Conservation (phyloP, 1,140 invertebrate species). For the Armadillidium nasatum region DNA sequence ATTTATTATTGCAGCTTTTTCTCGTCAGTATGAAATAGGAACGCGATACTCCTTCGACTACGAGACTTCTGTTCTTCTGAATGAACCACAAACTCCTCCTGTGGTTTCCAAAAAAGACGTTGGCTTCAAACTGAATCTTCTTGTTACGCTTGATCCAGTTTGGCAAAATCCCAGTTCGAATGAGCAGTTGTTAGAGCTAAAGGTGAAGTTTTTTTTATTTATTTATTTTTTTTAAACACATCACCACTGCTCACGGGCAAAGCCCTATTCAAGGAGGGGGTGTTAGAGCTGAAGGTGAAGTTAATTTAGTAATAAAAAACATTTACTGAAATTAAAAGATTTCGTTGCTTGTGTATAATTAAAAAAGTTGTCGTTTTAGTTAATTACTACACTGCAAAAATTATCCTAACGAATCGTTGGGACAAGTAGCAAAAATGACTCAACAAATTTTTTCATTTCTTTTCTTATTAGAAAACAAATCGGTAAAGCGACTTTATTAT, state of each 20-base stretch:
- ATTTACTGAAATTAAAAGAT: too few species aligned
- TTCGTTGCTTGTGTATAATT: background rate
- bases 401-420: too few species aligned
- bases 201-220: slow-evolving; percentile 38
- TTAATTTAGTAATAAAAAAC: background rate
- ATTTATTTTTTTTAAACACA: too few species aligned
- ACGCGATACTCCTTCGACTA: slow-evolving; percentile 51
- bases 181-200: slow-evolving; percentile 48
- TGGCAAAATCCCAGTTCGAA: slow-evolving; percentile 54
- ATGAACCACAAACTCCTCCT: slow-evolving; percentile 50
- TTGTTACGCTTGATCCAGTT: slow-evolving; percentile 53
- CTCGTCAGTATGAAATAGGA: slow-evolving; percentile 49
- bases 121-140: slow-evolving; percentile 53
- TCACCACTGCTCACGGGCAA: too few species aligned
- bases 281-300: slow-evolving; percentile 47
- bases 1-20: slow-evolving; percentile 34
- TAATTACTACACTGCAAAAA: too few species aligned
- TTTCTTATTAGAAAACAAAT: too few species aligned
- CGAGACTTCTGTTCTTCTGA: slow-evolving; percentile 54
- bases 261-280: slow-evolving; percentile 50
- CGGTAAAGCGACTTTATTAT: too few species aligned
- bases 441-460: too few species aligned
- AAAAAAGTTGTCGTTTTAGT: too few species aligned
- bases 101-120: slow-evolving; percentile 54
- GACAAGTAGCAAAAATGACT: too few species aligned